Conservation (phyloP, 2,113 vertebrate genomes). For the Corythoichthys haematopterus region DNA sequence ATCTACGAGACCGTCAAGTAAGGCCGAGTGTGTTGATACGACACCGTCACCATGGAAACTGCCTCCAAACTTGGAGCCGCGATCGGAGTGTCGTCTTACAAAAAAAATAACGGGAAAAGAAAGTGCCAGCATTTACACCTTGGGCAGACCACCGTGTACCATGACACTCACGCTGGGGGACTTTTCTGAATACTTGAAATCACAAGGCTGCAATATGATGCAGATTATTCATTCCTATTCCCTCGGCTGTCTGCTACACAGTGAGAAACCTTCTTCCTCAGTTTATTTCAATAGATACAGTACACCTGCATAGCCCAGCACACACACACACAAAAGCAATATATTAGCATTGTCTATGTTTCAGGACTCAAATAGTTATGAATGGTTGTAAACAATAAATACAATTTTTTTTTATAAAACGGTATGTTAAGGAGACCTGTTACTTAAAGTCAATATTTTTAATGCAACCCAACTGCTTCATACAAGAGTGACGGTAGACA, state of each 20-base stretch:
- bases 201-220: slow-evolving; percentile 42
- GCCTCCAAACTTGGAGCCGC: slow-evolving; percentile 66
- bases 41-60: slow-evolving; percentile 74
- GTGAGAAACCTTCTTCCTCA: not conserved
- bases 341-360: too few species aligned
- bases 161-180: slow-evolving; percentile 50
- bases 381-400: too few species aligned
- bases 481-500: too few species aligned
- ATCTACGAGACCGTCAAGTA: not conserved
- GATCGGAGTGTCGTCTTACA: slow-evolving; percentile 62
- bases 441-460: too few species aligned
- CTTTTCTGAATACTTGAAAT: slow-evolving; percentile 42
- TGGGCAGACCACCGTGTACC: slow-evolving; percentile 57
- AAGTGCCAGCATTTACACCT: slow-evolving; percentile 70
- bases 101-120: slow-evolving; percentile 42
- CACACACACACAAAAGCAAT: not conserved
- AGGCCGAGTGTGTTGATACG: slow-evolving; percentile 32
- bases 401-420: too few species aligned
- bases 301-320: not conserved
- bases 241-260: not conserved
- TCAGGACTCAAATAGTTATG: too few species aligned
- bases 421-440: too few species aligned
- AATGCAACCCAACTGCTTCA: too few species aligned
- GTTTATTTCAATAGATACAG: not conserved
- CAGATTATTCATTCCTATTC: slow-evolving; percentile 36